Evolutionary conservation across 2,888 invertebrate species (phyloP).

Genomic region (Philhelius pedissequus): DNA sequence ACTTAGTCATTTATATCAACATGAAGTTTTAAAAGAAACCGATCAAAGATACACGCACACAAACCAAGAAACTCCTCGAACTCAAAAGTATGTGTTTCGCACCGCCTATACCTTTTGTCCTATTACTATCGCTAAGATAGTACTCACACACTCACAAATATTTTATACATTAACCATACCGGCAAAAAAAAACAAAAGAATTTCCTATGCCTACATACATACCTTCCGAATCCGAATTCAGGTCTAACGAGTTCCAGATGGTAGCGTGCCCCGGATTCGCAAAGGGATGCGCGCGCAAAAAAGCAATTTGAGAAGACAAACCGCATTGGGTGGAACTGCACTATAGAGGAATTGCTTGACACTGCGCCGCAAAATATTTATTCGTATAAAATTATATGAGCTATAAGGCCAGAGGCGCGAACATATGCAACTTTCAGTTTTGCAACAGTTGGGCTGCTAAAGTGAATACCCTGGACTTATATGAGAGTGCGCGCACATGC

Average conservation of each 20-base stretch:
- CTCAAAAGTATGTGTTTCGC: neutral
- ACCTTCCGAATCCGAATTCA: conserved; percentile 25
- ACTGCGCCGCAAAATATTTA: no score
- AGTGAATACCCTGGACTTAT: no score
- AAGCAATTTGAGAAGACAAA: no score
- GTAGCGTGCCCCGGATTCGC: conserved; percentile 60
- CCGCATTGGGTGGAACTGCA: no score
- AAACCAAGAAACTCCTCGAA: neutral
- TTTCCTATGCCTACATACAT: conserved; percentile 19
- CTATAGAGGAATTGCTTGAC: no score
- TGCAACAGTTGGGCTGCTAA: no score
- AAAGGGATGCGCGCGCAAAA: conserved; percentile 67
- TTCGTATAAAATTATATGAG: no score
- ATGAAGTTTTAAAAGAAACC: neutral
- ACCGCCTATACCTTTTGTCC: neutral
- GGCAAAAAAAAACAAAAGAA: conserved; percentile 40
- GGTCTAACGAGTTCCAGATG: conserved; percentile 67
- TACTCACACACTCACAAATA: conserved; percentile 5
- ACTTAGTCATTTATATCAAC: conserved; percentile 54
- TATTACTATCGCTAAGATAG: no score
- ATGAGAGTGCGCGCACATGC: no score
- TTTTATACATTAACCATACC: conserved; percentile 18
- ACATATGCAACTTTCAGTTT: no score
- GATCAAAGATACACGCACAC: conserved; percentile 35
- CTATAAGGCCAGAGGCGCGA: no score